Evolutionary conservation across 2,113 vertebrate species (phyloP), one percentile per base, ranked within the genome.

Genomic region (Atherinomorus stipes): DNA sequence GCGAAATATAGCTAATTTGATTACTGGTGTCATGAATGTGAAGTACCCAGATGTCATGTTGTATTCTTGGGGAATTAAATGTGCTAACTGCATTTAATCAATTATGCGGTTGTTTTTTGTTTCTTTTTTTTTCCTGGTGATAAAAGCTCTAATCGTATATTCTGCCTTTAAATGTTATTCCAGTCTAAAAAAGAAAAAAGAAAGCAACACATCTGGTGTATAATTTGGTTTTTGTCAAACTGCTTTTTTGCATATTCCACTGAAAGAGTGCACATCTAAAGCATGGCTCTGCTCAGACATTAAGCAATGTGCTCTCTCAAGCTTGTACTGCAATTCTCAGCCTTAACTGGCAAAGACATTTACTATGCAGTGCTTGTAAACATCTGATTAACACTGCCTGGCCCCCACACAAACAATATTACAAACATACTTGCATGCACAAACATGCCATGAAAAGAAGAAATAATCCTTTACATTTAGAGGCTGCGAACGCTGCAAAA

Each of bases 381-480:
- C 71, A 89, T 76, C 71, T 87, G 71, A 87, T 85, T 89, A 87
- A 80, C 76, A 84, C 61, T 76, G 75, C 58, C 45, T 78, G 61
- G 10, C 53, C 73, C 63, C 34, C 38, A 64, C 62, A 68, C 47
- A 80, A 65, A 74, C 71, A 65, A 64, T 59, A 71, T 66, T 68
- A 54, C 28, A 61, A 63, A 61, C 54, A 64, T 54, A 74, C 81
- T 69, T 2, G 38, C 62, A 76, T 72, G 44, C 75, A 67, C 63
- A 82, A 78, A 78, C 49, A 66, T 40, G 62, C 75, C 65, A 68
- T 12, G 21, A 66, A 68, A 71, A 74, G 56, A 52, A 52, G 21
- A 66, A 78, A 71, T 70, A 85, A 83, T 73, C 78, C 76, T 61
- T 73, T 58, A 64, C 51, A 64, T 56, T 45, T 34, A 68, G 18